Evolutionary conservation across 1,140 invertebrate species (phyloP), one percentile per base, ranked within the genome.

Genomic region (Nephila pilipes): DNA sequence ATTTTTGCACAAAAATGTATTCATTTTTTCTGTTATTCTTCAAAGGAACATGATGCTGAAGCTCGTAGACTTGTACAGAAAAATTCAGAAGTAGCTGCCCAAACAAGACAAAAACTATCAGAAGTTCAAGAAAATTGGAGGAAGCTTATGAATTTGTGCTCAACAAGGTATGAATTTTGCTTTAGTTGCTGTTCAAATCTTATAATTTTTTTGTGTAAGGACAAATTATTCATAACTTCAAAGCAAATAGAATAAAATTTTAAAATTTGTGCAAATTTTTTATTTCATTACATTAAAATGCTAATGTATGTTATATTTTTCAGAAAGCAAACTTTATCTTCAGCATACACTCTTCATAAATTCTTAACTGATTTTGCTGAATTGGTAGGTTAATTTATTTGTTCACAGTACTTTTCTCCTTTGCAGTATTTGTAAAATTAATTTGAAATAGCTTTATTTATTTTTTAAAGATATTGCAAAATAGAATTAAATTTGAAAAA

Each of bases 261-360:
- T 36, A 16, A 32, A 36, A 38, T 29, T 32, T 29, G 32, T 79
- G 58, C 1, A 20, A 22, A 60, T 18, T 60, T 46, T 4, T 46
- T 46, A 3, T 46, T 46, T 46, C 6, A 14, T 60, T 0, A 18
- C 16, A 20, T 22, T 1, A 60, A 60, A 60, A 60, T 20, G 20
- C 57, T 60, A 20, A 20, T 60, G 5, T 5, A 60, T 93, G 36
- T 87, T 36, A 54, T 29, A 32, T 87, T 96, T 18, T 96, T 96
- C 85, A 96, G 98, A 3, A 96, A 97, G 80, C 96, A 96, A 16
- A 95, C 96, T 22, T 95, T 99, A 0, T 97, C 97, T 85, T 96
- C 97, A 54, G 97, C 98, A 0, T 97, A 98, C 94, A 97, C 97
- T 0, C 96, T 97, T 18, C 98, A 98, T 95, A 98, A 98, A 95